Evolutionary conservation across 2,797 vertebrate species (phyloP).

Genomic region (Cossypha dichroa): DNA sequence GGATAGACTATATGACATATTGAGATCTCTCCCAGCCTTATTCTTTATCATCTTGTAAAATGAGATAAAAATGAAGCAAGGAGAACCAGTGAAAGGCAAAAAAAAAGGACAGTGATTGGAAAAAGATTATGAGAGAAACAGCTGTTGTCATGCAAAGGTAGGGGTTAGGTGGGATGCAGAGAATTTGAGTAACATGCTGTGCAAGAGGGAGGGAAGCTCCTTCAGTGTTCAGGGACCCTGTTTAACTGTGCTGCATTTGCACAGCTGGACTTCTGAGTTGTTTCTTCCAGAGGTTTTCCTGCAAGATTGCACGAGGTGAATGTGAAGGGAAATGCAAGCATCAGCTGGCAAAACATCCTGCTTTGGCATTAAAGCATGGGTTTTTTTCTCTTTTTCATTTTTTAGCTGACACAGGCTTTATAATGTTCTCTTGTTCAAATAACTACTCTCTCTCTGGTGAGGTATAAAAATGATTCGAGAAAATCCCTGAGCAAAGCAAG

Average conservation of each 20-base stretch:
- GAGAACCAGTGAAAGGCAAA: not conserved
- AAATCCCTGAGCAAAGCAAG: conserved; percentile 15
- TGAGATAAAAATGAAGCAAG: not conserved
- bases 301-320: not conserved
- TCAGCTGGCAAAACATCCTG: not conserved
- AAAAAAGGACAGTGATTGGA: not conserved
- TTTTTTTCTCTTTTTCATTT: not conserved
- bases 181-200: not conserved
- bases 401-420: conserved; percentile 7
- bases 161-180: not conserved
- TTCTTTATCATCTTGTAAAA: not conserved
- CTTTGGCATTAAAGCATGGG: not conserved
- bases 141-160: not conserved
- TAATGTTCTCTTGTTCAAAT: conserved; percentile 9
- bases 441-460: not conserved
- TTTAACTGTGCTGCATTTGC: not conserved
- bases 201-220: not conserved
- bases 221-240: not conserved
- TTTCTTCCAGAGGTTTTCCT: not conserved
- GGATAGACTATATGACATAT: not conserved
- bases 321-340: not conserved
- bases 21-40: not conserved
- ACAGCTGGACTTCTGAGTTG: not conserved
- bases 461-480: not conserved
- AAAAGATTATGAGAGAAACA: not conserved